Evolutionary conservation across 2,113 vertebrate species (phyloP), one percentile per base, ranked within the genome.

Genomic region (Aviceda subcristata): DNA sequence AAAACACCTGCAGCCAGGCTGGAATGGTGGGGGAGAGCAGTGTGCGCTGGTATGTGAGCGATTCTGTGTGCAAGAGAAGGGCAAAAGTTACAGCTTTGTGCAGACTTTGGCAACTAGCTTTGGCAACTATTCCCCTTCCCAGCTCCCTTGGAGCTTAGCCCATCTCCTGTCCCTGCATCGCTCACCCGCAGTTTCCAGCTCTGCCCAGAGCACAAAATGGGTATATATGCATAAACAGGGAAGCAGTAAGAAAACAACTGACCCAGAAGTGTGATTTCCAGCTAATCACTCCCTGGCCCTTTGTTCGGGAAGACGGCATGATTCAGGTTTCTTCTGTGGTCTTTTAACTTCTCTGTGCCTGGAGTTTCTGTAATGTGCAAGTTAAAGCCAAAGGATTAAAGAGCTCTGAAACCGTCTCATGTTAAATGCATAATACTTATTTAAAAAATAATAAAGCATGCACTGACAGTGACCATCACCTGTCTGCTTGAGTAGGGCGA

Each of bases 121-220:
- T n/a, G 62, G 8, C 78, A 51, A 9, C 59, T 73, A 26, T 62
- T 62, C 16, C 22, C 19, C 19, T 79, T 66, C 27, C 22, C 84
- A 57, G 59, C 41, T 88, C 18, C 48, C 29, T 16, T 23, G 55
- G 26, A 63, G 18, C 60, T 41, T 26, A 19, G 63, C 75, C 32
- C 10, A 4, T 41, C 20, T 75, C 27, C 43, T 63, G 32, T 43
- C 34, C 27, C 32, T 74, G 27, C 34, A 12, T 67, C 0, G 0
- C 18, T 78, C 32, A 72, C 36, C 55, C 3, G 4, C 1, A 1
- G 13, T 17, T 29, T 92, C 46, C 43, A 57, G 24, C 63, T 80
- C 55, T 69, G 68, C 45, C n/a, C 45, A 34, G 43, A 67, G 60
- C 59, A 69, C 64, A 66, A 12, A 45, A 51, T 34, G 36, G 27